phyloP scores from a whole-genome alignment of 2,797 vertebrate genomes.

The Poliocrania exsul region DNA sequence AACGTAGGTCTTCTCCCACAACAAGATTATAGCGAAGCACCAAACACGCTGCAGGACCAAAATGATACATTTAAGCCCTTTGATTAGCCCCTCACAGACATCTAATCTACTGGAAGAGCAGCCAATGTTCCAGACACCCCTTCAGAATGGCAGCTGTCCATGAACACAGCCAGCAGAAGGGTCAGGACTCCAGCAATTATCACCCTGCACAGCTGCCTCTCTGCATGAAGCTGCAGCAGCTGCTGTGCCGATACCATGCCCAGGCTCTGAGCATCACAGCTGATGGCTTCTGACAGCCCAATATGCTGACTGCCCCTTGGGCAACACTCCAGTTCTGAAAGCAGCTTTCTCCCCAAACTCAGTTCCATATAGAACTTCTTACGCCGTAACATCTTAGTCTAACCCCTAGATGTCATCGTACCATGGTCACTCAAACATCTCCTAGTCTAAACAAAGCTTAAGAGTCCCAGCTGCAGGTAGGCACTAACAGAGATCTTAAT shows the following conservation, averaged over 20 bases:
- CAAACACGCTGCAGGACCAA: neutral
- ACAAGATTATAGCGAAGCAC: fast-evolving
- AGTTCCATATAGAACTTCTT: fast-evolving
- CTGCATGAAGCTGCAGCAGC: neutral
- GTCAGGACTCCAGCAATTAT: neutral
- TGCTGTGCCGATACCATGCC: neutral
- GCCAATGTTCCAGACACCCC: fast-evolving
- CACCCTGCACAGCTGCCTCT: neutral
- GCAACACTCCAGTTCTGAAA: neutral
- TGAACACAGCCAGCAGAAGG: neutral
- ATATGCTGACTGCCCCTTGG: fast-evolving
- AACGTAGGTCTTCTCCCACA: too few species aligned
- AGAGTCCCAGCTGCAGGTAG: neutral
- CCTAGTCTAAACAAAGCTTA: neutral
- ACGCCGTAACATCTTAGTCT: neutral
- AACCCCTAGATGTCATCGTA: neutral
- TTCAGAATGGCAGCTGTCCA: neutral
- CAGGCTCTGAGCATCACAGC: neutral
- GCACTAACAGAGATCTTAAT: neutral
- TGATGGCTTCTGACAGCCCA: neutral
- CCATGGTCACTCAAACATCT: neutral
- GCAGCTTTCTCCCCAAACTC: neutral
- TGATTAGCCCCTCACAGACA: neutral
- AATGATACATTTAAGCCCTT: neutral
- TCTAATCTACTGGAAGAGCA: neutral